Percentiles rank a stretch among this genome's conserved stretches.
phyloP scores from a whole-genome alignment of 2,888 invertebrate species.

The Chromoteleia sp. region DNA sequence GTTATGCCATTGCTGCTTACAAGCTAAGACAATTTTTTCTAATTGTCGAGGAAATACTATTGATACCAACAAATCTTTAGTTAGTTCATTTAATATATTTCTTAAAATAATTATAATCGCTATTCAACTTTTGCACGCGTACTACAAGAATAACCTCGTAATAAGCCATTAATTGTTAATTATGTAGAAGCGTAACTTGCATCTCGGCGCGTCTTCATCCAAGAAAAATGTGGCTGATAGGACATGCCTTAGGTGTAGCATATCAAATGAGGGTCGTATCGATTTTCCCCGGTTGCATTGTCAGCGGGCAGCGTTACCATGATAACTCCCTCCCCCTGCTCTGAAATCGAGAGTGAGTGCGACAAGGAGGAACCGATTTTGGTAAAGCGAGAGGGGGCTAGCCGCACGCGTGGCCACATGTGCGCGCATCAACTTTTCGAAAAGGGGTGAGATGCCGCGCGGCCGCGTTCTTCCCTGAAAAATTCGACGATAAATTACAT shows the following conservation, averaged over 20 bases:
- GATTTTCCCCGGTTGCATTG: slow-evolving; percentile 80
- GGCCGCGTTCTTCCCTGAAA: not conserved
- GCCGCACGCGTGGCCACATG: slow-evolving; percentile 41
- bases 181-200: slow-evolving; percentile 13
- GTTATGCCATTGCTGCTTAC: no score
- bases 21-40: no score
- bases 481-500: slow-evolving; percentile 35
- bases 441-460: slow-evolving; percentile 9
- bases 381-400: not conserved
- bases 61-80: no score
- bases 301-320: slow-evolving; percentile 82
- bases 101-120: no score
- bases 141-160: no score
- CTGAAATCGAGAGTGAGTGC: slow-evolving; percentile 70
- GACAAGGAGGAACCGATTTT: slow-evolving; percentile 14
- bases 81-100: no score
- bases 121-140: no score
- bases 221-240: slow-evolving; percentile 72
- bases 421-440: slow-evolving; percentile 38
- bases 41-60: no score
- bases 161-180: slow-evolving; percentile 12
- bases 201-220: slow-evolving; percentile 15
- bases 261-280: slow-evolving; percentile 80
- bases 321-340: slow-evolving; percentile 80
- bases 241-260: slow-evolving; percentile 76